Evolutionary conservation across 2,113 vertebrate species (phyloP).

Genomic region (Elanus axillaris): DNA sequence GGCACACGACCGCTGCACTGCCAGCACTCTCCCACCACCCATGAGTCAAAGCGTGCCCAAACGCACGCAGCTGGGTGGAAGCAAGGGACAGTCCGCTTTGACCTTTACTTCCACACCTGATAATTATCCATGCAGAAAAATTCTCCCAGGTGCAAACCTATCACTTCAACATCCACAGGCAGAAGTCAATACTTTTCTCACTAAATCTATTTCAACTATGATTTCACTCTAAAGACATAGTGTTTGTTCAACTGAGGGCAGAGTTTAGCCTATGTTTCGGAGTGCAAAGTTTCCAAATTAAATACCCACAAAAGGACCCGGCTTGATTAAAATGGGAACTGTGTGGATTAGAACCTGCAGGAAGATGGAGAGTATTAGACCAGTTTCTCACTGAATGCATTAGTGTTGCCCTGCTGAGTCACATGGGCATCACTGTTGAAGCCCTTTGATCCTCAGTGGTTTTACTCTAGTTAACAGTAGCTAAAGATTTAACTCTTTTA

Average conservation of each 20-base stretch:
- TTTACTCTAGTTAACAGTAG: neutral
- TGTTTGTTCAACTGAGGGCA: neutral
- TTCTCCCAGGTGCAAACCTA: neutral
- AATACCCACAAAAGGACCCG: neutral
- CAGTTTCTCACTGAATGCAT: neutral
- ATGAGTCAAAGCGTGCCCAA: accelerated
- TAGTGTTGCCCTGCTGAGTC: neutral
- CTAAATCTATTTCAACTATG: neutral
- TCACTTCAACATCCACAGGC: neutral
- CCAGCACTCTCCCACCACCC: neutral
- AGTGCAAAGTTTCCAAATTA: neutral
- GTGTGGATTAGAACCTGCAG: neutral
- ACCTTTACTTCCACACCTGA: neutral
- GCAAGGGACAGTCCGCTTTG: neutral
- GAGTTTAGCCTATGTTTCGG: neutral
- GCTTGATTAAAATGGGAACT: neutral
- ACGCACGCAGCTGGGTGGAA: neutral
- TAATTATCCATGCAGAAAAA: neutral
- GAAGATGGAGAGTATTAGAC: neutral
- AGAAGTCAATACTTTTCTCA: neutral
- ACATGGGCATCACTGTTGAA: neutral
- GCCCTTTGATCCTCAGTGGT: neutral
- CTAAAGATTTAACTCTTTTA: conserved; percentile 8
- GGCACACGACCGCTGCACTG: accelerated
- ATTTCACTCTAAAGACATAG: neutral